Base-by-base conservation (phyloP, 2,888 invertebrate genomes). In the Ectobius pallidus region DNA sequence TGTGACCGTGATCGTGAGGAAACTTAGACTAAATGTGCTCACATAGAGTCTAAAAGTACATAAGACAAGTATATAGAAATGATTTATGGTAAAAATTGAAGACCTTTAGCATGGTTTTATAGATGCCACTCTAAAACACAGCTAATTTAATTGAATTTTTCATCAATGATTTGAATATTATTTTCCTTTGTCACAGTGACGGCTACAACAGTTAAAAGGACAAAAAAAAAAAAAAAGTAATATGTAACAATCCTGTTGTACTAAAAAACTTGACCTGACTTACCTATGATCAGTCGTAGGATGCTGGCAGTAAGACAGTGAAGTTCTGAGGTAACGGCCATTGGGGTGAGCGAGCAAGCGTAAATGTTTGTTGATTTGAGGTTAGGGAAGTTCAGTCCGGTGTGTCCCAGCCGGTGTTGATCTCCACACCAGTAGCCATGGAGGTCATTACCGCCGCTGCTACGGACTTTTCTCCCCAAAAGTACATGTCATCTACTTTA, bases 231-330 rank as follows among this genome's bases (percentile, higher is more conserved):
- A n/a, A n/a, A n/a, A n/a, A n/a, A n/a, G n/a, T n/a, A n/a, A n/a
- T n/a, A n/a, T n/a, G n/a, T n/a, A 34, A 34, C 11, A 34, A 7
- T 34, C 11, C 11, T 34, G 34, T 34, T 34, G 34, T 34, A 49
- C 6, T 6, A n/a, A 6, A 49, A 61, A 42, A 9, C 27, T n/a
- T n/a, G n/a, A n/a, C n/a, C n/a, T n/a, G n/a, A 75, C 75, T 75
- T 67, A 75, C 75, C 75, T 58, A 75, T 71, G 46, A 75, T 75
- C 65, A 75, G 73, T 32, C 75, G 73, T 46, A 75, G 69, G 55
- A 75, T 71, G 73, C 75, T 75, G 46, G 73, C 75, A 9, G 75
- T 71, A 25, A 75, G 71, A 34, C 69, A 75, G 39, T 73, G 73
- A 14, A 75, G 69, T 71, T 75, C 75, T 52, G 75, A 71, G 52